Evolutionary conservation across 2,888 invertebrate genomes (phyloP).

Genomic region (Hydriomena furcata): DNA sequence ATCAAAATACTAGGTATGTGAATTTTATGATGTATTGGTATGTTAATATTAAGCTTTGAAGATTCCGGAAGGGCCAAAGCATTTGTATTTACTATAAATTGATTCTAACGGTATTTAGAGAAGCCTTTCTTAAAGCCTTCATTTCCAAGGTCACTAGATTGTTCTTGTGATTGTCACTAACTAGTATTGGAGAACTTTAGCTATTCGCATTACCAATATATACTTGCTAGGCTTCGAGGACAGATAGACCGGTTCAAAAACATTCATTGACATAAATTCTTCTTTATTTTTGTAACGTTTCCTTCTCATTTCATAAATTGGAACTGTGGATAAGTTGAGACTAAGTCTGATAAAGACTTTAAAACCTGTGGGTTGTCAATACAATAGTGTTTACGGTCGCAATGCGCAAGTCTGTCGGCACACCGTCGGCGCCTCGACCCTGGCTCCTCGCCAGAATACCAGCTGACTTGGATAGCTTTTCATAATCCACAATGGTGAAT

Average conservation of each 20-base stretch:
- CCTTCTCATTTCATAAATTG: neutral
- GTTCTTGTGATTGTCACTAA: neutral
- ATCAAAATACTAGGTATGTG: too few relatives aligned
- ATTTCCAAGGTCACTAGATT: neutral
- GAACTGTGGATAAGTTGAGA: neutral
- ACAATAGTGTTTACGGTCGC: slow-evolving; percentile 55
- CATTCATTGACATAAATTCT: too few relatives aligned
- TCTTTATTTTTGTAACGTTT: too few relatives aligned
- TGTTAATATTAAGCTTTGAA: too few relatives aligned
- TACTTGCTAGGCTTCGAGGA: too few relatives aligned
- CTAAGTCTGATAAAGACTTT: slow-evolving; percentile 4
- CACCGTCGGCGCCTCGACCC: slow-evolving; percentile 35
- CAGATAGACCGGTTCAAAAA: too few relatives aligned
- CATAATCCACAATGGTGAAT: slow-evolving; percentile 27
- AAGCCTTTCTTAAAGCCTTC: neutral
- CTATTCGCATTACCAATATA: too few relatives aligned
- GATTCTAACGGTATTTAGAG: too few relatives aligned
- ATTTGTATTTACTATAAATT: too few relatives aligned
- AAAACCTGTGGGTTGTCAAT: slow-evolving; percentile 40
- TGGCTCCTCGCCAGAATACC: slow-evolving; percentile 57
- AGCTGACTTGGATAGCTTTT: slow-evolving; percentile 50
- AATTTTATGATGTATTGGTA: too few relatives aligned
- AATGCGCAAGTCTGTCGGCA: slow-evolving; percentile 61
- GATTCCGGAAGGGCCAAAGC: too few relatives aligned
- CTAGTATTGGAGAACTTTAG: neutral